Conservation (phyloP, 2,113 vertebrate genomes). For the Vidua macroura region DNA sequence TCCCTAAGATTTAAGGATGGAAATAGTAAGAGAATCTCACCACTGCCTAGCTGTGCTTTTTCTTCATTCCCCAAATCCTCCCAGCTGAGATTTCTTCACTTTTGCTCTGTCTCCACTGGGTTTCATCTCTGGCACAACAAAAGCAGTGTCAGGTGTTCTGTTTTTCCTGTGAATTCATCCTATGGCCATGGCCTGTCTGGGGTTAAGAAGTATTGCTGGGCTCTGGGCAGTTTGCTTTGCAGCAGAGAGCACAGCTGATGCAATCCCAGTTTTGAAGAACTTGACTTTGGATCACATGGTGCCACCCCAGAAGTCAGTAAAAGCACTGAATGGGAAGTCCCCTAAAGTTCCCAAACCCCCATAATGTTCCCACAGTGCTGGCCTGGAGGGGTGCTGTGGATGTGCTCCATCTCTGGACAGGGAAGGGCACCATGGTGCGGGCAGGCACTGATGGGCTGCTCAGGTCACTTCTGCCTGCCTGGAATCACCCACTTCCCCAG, state of each 20-base stretch:
- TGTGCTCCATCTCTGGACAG: rapidly evolving
- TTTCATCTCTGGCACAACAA: not conserved
- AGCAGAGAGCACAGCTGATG: not conserved
- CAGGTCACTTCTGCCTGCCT: not conserved
- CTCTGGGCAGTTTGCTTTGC: not conserved
- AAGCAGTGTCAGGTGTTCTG: not conserved
- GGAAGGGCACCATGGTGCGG: not conserved
- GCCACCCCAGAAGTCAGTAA: not conserved
- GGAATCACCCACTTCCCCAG: rapidly evolving
- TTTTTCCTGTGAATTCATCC: not conserved
- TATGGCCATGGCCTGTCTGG: not conserved
- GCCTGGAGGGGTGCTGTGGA: not conserved
- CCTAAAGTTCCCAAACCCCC: not conserved
- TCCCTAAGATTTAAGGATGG: not conserved
- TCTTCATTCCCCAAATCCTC: not conserved
- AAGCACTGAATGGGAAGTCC: not conserved
- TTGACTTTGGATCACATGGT: not conserved
- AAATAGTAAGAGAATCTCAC: not conserved
- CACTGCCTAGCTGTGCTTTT: not conserved
- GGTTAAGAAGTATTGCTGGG: not conserved
- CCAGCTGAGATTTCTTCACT: not conserved
- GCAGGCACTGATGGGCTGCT: not conserved
- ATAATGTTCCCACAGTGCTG: rapidly evolving
- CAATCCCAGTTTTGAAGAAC: not conserved
- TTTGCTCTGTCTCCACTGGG: not conserved